Evolutionary conservation across 2,888 invertebrate species (phyloP).

Genomic region (Calliopum simillimum): DNA sequence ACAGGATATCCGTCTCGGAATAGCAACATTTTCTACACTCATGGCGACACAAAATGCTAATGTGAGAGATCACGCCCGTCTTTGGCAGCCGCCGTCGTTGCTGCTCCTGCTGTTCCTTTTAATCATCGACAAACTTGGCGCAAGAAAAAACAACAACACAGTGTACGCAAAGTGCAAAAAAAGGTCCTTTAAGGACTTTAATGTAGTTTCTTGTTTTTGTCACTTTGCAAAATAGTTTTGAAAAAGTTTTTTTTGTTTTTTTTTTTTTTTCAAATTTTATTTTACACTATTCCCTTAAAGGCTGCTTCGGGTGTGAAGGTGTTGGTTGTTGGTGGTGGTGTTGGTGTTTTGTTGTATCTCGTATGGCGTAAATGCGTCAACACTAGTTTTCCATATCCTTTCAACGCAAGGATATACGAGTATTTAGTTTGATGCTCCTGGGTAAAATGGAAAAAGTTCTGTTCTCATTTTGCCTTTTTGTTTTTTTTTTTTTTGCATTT

Average conservation of each 20-base stretch:
- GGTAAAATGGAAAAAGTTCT: slow-evolving; percentile 14
- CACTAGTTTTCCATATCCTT: slow-evolving; percentile 29
- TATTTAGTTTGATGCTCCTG: slow-evolving; percentile 16
- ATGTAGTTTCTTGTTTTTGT: slow-evolving; percentile 31
- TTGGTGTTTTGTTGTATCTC: not conserved
- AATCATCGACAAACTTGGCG: slow-evolving; percentile 59
- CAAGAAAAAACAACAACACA: slow-evolving; percentile 20
- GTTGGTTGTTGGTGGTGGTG: not conserved
- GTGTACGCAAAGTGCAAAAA: not conserved
- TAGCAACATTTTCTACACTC: slow-evolving; percentile 61
- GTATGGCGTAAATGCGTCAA: slow-evolving; percentile 22
- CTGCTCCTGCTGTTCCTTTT: slow-evolving; percentile 51
- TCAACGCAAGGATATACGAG: slow-evolving; percentile 9
- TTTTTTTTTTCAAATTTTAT: no score
- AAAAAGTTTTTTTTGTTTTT: slow-evolving; percentile 33
- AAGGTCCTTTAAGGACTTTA: slow-evolving; percentile 33
- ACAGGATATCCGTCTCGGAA: slow-evolving; percentile 64
- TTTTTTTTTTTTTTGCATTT: not conserved
- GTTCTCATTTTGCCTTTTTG: not conserved
- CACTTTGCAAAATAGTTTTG: slow-evolving; percentile 35
- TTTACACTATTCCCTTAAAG: not conserved
- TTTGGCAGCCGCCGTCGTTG: not conserved
- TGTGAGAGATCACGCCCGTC: slow-evolving; percentile 28
- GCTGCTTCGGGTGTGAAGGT: not conserved
- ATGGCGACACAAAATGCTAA: slow-evolving; percentile 43